A percentile compares a stretch with the other conserved stretches of the same genome.
These are phyloP conservation scores for Apteryx owenii DNA, from an alignment of 2,113 vertebrate species.

Conservation along the genomic window DNA sequence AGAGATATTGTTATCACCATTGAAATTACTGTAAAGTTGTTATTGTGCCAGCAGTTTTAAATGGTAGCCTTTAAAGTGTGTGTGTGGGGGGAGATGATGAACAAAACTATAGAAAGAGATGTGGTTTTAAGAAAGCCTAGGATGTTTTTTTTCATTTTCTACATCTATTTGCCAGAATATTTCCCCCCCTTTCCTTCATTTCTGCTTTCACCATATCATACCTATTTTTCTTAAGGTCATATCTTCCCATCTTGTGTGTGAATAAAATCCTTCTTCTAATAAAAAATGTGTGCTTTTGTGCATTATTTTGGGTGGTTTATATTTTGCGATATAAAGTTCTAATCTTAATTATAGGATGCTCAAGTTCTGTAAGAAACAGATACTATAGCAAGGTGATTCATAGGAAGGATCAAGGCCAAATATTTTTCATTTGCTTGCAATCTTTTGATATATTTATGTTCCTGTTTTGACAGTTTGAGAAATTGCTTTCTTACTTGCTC, in stretches of 20 bases:
- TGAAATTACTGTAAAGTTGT: background rate
- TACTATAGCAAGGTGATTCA: background rate
- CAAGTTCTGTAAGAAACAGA: background rate
- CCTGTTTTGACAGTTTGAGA: background rate
- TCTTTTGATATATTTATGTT: background rate
- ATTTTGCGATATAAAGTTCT: background rate
- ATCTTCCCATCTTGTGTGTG: background rate
- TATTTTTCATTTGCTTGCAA: background rate
- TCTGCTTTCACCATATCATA: background rate
- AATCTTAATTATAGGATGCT: background rate
- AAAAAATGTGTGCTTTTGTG: background rate
- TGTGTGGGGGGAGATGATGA: background rate
- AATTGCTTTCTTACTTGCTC: background rate
- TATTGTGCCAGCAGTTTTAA: background rate
- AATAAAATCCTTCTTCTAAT: background rate
- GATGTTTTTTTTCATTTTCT: background rate
- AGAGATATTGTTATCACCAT: background rate
- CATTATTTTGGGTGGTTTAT: background rate
- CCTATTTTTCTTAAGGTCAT: background rate
- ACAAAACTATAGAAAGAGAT: background rate
- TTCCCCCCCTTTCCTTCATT: background rate
- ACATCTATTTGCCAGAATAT: background rate
- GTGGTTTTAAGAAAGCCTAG: background rate
- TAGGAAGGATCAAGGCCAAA: background rate
- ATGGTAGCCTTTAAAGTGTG: fast-evolving